These are phyloP conservation scores for Asobara japonica DNA, from an alignment of 1,140 invertebrate species.

Conservation along the genomic window DNA sequence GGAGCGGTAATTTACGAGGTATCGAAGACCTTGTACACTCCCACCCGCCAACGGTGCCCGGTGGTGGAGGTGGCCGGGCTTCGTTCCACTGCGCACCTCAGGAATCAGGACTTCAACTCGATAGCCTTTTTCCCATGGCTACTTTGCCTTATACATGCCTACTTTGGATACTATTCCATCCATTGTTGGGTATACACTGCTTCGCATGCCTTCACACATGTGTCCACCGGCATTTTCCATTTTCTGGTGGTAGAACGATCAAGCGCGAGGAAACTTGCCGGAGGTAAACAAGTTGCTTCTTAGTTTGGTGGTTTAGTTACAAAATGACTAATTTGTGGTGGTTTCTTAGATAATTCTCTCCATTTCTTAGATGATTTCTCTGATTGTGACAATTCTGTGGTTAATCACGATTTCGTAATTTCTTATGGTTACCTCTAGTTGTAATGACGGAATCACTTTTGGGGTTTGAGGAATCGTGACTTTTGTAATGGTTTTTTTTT, in stretches of 20 bases:
- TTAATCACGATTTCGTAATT: too few relatives aligned
- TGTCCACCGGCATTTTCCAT: conserved; percentile 53
- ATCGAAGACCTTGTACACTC: conserved; percentile 67
- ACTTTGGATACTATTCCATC: conserved; percentile 43
- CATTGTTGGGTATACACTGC: conserved; percentile 15
- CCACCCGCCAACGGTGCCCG: conserved; percentile 55
- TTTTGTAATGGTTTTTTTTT: too few relatives aligned
- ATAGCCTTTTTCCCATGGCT: conserved; percentile 55
- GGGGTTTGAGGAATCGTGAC: too few relatives aligned
- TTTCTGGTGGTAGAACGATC: conserved; percentile 36
- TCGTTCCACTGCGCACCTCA: background rate
- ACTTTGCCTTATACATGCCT: conserved; percentile 55
- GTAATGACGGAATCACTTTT: too few relatives aligned
- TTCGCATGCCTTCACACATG: conserved; percentile 27
- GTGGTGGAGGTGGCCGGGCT: background rate
- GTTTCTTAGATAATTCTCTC: too few relatives aligned
- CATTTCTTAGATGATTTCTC: too few relatives aligned
- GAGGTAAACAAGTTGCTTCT: too few relatives aligned
- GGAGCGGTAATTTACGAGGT: conserved; percentile 66
- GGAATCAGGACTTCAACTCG: conserved; percentile 46
- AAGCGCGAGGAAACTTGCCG: conserved; percentile 23
- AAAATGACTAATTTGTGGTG: too few relatives aligned
- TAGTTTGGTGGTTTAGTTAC: too few relatives aligned
- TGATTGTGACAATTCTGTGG: too few relatives aligned
- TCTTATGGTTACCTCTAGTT: too few relatives aligned